Conservation (phyloP, 2,113 vertebrate genomes). For the Phycodurus eques region DNA sequence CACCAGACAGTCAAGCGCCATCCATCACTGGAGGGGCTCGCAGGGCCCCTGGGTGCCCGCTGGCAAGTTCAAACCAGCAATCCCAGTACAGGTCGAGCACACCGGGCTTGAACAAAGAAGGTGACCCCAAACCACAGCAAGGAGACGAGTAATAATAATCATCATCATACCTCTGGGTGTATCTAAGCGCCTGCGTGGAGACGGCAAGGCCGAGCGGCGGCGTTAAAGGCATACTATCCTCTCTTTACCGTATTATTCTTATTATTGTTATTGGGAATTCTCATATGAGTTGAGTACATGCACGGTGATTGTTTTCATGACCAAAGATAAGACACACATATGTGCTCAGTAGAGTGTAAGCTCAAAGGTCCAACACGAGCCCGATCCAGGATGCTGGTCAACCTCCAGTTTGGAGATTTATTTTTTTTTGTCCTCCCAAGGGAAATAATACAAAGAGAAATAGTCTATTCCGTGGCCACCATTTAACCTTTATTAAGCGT, state of each 20-base stretch:
- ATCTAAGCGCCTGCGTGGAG: conserved; percentile 8
- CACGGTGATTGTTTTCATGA: too few relatives aligned
- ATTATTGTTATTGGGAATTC: background rate
- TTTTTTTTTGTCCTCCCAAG: background rate
- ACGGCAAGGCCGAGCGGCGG: conserved; percentile 17
- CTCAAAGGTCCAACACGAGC: background rate
- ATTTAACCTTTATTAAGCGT: too few relatives aligned
- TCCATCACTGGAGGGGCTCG: conserved; percentile 61
- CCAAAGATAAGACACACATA: background rate
- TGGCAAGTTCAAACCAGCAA: conserved; percentile 53
- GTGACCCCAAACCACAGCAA: conserved; percentile 57
- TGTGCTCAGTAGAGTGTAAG: background rate
- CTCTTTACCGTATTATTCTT: conserved; percentile 34
- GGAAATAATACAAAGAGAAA: background rate
- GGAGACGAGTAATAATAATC: conserved; percentile 63
- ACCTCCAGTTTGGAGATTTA: too few relatives aligned
- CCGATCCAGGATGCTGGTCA: too few relatives aligned
- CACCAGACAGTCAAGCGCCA: conserved; percentile 47
- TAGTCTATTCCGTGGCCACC: background rate
- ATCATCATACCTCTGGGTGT: conserved; percentile 32
- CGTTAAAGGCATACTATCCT: conserved; percentile 18
- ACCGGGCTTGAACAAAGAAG: conserved; percentile 50
- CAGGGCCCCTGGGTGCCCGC: conserved; percentile 49
- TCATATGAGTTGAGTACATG: too few relatives aligned
- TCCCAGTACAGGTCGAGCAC: conserved; percentile 28